Evolutionary conservation across 2,888 invertebrate species (phyloP).

Genomic region (Erebia palarica): DNA sequence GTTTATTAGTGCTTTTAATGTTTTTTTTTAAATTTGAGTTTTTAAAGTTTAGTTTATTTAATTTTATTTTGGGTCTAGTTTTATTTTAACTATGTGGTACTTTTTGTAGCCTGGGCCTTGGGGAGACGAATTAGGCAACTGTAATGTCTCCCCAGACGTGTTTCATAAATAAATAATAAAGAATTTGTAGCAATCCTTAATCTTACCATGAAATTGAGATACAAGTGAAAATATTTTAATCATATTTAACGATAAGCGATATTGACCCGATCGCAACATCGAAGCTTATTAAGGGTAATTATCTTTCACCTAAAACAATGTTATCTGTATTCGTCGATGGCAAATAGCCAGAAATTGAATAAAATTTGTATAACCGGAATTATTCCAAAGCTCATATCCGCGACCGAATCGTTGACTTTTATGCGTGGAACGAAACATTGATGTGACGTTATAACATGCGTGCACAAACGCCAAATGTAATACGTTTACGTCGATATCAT

Average conservation of each 20-base stretch:
- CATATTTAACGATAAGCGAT: background rate
- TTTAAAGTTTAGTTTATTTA: too few relatives aligned
- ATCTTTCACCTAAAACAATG: slow-evolving; percentile 30
- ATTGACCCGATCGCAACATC: slow-evolving; percentile 5
- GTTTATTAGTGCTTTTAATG: too few relatives aligned
- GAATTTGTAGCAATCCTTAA: background rate
- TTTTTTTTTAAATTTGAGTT: too few relatives aligned
- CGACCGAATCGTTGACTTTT: slow-evolving; percentile 65
- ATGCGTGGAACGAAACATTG: slow-evolving; percentile 59
- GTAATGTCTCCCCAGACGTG: too few relatives aligned
- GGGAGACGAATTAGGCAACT: too few relatives aligned
- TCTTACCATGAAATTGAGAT: background rate
- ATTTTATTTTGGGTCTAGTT: too few relatives aligned
- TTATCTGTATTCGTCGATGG: slow-evolving; percentile 32
- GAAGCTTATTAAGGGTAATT: slow-evolving; percentile 16
- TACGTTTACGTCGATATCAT: slow-evolving; percentile 8
- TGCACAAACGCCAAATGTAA: slow-evolving; percentile 20
- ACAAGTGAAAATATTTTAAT: background rate
- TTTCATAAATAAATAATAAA: background rate
- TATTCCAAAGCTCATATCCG: slow-evolving; percentile 60
- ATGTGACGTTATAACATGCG: slow-evolving; percentile 46
- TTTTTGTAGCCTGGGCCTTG: too few relatives aligned
- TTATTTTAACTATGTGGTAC: too few relatives aligned
- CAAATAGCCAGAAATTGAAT: slow-evolving; percentile 36
- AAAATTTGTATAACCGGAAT: slow-evolving; percentile 66